Evolutionary conservation across 2,888 invertebrate genomes (phyloP).

Genomic region (Rhyacophila evoluta): DNA sequence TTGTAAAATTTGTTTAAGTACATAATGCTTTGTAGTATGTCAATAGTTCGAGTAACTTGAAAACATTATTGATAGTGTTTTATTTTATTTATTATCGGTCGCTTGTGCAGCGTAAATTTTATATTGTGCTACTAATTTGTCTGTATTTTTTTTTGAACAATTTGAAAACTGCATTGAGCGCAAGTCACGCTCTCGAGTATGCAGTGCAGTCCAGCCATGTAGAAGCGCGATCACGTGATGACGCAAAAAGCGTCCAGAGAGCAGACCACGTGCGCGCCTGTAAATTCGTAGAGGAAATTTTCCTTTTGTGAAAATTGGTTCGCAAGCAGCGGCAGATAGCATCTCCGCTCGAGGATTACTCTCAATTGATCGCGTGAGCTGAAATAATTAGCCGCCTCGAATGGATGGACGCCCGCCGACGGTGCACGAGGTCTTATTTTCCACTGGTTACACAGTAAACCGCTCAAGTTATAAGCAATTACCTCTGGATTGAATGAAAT

Average conservation of each 20-base stretch:
- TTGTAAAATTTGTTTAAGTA: too few relatives aligned
- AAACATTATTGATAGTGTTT: too few relatives aligned
- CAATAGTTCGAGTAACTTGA: too few relatives aligned
- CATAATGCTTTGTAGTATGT: too few relatives aligned
- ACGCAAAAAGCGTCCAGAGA: not conserved
- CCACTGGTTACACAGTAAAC: not conserved
- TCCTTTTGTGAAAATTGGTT: slow-evolving; percentile 13
- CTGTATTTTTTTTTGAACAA: too few relatives aligned
- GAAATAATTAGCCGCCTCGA: not conserved
- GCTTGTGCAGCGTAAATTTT: too few relatives aligned
- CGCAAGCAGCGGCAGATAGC: not conserved
- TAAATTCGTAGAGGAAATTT: slow-evolving; percentile 2
- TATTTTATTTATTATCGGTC: too few relatives aligned
- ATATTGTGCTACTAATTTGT: too few relatives aligned
- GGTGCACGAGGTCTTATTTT: not conserved
- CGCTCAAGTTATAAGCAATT: not conserved
- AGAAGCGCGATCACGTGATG: not conserved
- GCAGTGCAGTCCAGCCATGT: not conserved
- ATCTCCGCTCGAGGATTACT: not conserved
- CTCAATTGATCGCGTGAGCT: slow-evolving; percentile 16
- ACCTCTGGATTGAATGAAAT: not conserved
- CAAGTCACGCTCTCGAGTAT: not conserved
- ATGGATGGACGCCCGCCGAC: not conserved
- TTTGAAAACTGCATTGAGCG: too few relatives aligned
- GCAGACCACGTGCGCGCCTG: not conserved